Percentiles rank a stretch among this genome's conserved stretches.
Conservation (phyloP, 30 jellyfish, hydroid and myxozoan genomes). For the Rhopilema esculentum region DNA sequence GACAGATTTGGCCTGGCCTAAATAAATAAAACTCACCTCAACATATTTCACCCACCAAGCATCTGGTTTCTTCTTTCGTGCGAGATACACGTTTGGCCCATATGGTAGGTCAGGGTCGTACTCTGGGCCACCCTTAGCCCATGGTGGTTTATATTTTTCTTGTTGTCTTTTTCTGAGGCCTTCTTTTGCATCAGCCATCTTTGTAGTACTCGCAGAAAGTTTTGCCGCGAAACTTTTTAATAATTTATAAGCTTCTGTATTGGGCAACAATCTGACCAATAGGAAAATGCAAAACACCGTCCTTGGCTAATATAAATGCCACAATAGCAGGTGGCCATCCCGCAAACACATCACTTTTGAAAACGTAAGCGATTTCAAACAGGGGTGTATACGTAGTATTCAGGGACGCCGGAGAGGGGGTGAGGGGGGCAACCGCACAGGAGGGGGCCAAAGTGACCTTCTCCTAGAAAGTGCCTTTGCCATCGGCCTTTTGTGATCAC, state of each 20-base stretch:
- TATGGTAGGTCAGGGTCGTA: slow-evolving; percentile 92
- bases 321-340: slow-evolving; percentile 27
- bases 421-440: no score
- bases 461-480: no score
- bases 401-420: no score
- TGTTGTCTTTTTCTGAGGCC: slow-evolving; percentile 51
- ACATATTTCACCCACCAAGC: slow-evolving; percentile 92
- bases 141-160: slow-evolving; percentile 62
- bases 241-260: slow-evolving; percentile 24
- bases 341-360: neutral
- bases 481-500: no score
- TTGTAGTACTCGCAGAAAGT: neutral
- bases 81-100: slow-evolving; percentile 93
- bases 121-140: slow-evolving; percentile 97
- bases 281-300: neutral
- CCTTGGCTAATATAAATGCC: neutral
- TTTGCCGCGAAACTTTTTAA: slow-evolving; percentile 68
- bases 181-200: slow-evolving; percentile 52
- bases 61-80: slow-evolving; percentile 92
- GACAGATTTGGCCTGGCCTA: neutral
- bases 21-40: slow-evolving; percentile 60
- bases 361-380: neutral
- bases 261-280: slow-evolving; percentile 4
- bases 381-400: no score
- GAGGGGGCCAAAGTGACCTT: no score